Evolutionary conservation across 2,797 vertebrate species (phyloP).

Genomic region (Odontamblyopus rebecca): DNA sequence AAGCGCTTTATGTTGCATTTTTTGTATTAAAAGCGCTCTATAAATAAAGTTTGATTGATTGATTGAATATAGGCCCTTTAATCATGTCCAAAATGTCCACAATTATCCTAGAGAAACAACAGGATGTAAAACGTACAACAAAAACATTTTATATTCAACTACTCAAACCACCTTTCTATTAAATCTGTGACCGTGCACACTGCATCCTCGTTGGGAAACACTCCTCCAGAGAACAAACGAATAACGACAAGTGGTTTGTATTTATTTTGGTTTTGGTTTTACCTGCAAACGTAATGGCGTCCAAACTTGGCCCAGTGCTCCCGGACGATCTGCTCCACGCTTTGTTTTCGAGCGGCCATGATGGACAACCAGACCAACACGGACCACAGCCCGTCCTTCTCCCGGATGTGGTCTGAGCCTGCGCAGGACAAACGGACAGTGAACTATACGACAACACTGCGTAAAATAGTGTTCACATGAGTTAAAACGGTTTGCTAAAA

Average conservation of each 20-base stretch:
- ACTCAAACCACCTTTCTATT: no score
- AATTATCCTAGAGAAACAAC: no score
- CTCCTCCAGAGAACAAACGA: neutral
- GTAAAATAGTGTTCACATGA: neutral
- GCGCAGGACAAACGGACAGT: constrained; percentile 12
- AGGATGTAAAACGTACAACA: no score
- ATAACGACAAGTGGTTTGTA: neutral
- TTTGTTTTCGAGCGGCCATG: constrained; percentile 88
- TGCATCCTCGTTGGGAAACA: no score
- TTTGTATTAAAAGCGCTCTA: no score
- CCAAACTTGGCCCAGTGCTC: constrained; percentile 97
- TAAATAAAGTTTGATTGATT: no score
- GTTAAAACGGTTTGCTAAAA: no score
- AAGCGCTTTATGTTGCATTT: no score
- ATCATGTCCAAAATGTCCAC: no score
- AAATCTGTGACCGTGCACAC: no score
- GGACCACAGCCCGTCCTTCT: constrained; percentile 97
- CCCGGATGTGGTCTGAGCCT: constrained; percentile 97
- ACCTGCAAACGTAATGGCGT: constrained; percentile 98
- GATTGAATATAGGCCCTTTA: no score
- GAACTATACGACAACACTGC: neutral
- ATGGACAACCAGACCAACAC: constrained; percentile 96
- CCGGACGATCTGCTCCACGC: constrained; percentile 90
- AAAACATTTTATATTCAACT: no score
- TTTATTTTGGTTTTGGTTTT: constrained; percentile 22